phyloP scores from a whole-genome alignment of 2,797 vertebrate genomes.

The Chromis chromis region DNA sequence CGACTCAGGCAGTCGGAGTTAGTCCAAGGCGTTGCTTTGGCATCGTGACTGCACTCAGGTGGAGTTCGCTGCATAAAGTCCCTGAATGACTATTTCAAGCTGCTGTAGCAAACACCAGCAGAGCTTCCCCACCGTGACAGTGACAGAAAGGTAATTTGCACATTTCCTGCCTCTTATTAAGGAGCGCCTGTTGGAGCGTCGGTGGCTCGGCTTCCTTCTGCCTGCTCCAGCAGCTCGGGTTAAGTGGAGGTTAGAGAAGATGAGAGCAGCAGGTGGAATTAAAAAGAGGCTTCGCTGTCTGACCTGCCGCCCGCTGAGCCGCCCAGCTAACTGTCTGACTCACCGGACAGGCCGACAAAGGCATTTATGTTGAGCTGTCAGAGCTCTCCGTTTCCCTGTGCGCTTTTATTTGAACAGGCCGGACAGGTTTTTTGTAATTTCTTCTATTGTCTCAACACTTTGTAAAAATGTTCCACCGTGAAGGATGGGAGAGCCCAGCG shows the following conservation, averaged over 20 bases:
- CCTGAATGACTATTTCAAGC: constrained; percentile 15
- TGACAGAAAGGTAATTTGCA: constrained; percentile 53
- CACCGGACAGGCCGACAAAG: neutral
- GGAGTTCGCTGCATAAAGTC: neutral
- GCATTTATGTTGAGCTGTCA: neutral
- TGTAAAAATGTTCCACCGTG: neutral
- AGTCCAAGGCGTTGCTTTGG: no score
- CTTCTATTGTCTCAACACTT: neutral
- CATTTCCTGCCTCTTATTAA: constrained; percentile 40
- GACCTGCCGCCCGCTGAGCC: constrained; percentile 26
- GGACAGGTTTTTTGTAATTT: neutral
- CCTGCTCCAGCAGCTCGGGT: constrained; percentile 55
- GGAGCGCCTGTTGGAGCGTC: constrained; percentile 30
- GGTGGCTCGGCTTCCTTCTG: constrained; percentile 32
- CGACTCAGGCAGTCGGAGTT: no score
- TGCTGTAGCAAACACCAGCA: constrained; percentile 9
- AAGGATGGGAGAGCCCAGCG: neutral
- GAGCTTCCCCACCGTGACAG: constrained; percentile 21
- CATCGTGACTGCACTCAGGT: no score
- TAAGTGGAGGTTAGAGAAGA: constrained; percentile 56
- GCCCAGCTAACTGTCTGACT: constrained; percentile 3
- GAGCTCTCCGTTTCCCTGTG: no score
- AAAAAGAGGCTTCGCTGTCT: constrained; percentile 3
- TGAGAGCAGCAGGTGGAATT: constrained; percentile 38
- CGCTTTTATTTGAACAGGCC: no score